A percentile compares a stretch with the other conserved stretches of the same genome.
These are phyloP conservation scores for Thumatha senex DNA, from an alignment of 2,888 invertebrate species.

Conservation along the genomic window DNA sequence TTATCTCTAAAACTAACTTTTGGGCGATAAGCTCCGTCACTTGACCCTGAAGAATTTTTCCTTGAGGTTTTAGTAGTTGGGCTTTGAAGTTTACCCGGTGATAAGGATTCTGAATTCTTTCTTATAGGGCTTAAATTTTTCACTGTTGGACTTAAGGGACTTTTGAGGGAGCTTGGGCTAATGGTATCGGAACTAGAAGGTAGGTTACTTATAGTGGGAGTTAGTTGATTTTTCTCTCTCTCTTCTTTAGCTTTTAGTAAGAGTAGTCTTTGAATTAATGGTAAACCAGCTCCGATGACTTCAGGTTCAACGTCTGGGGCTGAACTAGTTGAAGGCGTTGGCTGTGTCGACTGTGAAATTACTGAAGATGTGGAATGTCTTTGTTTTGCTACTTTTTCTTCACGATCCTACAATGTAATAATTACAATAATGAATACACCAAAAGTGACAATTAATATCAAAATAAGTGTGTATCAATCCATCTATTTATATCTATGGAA, in stretches of 20 bases:
- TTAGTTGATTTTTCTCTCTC: slow-evolving; percentile 76
- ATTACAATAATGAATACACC: neutral
- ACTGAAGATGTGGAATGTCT: slow-evolving; percentile 66
- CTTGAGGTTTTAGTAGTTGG: slow-evolving; percentile 74
- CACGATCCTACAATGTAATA: slow-evolving; percentile 64
- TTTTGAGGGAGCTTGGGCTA: slow-evolving; percentile 78
- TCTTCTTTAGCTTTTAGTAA: slow-evolving; percentile 91
- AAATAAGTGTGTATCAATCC: too few species aligned
- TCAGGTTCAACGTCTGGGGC: slow-evolving; percentile 84
- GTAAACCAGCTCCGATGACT: slow-evolving; percentile 87
- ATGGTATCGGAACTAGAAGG: slow-evolving; percentile 81
- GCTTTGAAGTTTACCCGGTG: slow-evolving; percentile 77
- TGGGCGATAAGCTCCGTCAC: slow-evolving; percentile 71
- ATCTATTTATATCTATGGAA: too few species aligned
- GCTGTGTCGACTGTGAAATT: slow-evolving; percentile 73
- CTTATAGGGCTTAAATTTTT: slow-evolving; percentile 77
- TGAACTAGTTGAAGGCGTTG: slow-evolving; percentile 85
- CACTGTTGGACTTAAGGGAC: slow-evolving; percentile 77
- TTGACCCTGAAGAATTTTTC: slow-evolving; percentile 77
- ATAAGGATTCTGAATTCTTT: slow-evolving; percentile 77
- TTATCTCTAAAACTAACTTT: slow-evolving; percentile 86
- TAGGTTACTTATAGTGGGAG: slow-evolving; percentile 69
- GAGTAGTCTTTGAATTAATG: slow-evolving; percentile 89
- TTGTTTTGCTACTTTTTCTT: slow-evolving; percentile 79
- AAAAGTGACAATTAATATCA: neutral